Evolutionary conservation across 2,797 vertebrate species (phyloP), one percentile per base, ranked within the genome.

Genomic region (Phataginus tetradactyla): DNA sequence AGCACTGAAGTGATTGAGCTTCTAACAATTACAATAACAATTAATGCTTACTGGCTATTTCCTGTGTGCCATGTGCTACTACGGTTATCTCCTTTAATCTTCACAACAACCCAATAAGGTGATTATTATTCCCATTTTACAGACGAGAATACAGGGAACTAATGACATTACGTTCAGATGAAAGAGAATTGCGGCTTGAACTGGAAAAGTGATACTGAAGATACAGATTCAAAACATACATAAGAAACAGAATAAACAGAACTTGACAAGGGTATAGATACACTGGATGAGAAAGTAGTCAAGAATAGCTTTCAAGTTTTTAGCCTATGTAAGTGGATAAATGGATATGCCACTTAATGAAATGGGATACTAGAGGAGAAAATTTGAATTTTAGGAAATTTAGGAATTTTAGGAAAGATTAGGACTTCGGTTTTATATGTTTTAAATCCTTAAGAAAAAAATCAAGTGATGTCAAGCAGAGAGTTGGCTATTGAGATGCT

Each of bases 371-470:
- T 63, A 27, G n/a, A 95, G 7, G 32, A 86, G 45, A 90, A 90
- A 94, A 91, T n/a, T 34, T 84, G 51, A 9, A n/a, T 57, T 63
- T 9, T n/a, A n/a, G n/a, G n/a, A n/a, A n/a, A n/a, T n/a, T n/a
- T n/a, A n/a, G n/a, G n/a, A n/a, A n/a, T n/a, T n/a, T n/a, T n/a
- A n/a, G 20, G 32, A 93, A 92, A 80, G 37, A 87, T 15, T 13
- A 72, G 89, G 15, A 61, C 42, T 90, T 55, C 34, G 34, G 45
- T 64, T 92, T 95, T 75, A 90, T 21, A 75, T 18, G 90, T 74
- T 57, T 90, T 34, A 96, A 94, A 95, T 91, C 32, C 49, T 45
- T 86, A 79, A 94, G 42, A 10, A 59, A 95, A 90, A 93, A 92
- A 86, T 51, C 55, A 88, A 75, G 42, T 71, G 75, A 83, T 90